Conservation (phyloP, 2,888 invertebrate genomes). For the Drosophila dives region DNA sequence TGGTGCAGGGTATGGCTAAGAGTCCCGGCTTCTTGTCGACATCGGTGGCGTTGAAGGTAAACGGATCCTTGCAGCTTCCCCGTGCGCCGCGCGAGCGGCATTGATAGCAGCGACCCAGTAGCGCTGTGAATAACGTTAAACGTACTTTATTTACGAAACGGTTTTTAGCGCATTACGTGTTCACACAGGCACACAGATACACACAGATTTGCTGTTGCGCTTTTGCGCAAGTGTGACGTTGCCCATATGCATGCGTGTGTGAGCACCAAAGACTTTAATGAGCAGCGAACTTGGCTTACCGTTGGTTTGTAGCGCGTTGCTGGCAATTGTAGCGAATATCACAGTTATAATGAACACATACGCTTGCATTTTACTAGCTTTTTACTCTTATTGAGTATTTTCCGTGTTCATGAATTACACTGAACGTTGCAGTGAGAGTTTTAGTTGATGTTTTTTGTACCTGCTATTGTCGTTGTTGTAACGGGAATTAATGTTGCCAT, state of each 20-base stretch:
- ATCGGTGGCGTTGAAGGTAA: constrained; percentile 91
- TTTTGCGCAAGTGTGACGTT: not conserved
- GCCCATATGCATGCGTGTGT: not conserved
- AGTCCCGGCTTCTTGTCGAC: constrained; percentile 90
- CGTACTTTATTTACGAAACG: not conserved
- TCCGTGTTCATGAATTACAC: not conserved
- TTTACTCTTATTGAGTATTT: constrained; percentile 17
- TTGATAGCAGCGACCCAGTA: constrained; percentile 91
- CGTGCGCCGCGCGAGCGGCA: constrained; percentile 95
- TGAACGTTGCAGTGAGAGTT: constrained; percentile 29
- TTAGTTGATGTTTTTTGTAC: constrained; percentile 6
- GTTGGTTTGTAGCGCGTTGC: constrained; percentile 50
- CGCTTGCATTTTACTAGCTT: constrained; percentile 41
- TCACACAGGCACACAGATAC: constrained; percentile 39
- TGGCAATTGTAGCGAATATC: constrained; percentile 62
- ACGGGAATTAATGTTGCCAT: constrained; percentile 28
- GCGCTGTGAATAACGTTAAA: constrained; percentile 85
- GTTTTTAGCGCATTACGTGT: constrained; percentile 34
- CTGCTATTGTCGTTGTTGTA: constrained; percentile 37
- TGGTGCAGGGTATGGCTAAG: constrained; percentile 91
- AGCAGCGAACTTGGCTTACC: constrained; percentile 60
- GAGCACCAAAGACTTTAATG: constrained; percentile 48
- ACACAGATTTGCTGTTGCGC: constrained; percentile 8
- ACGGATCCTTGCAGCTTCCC: constrained; percentile 95
- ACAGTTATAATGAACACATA: constrained; percentile 51